Conservation (phyloP, 2,888 invertebrate genomes). For the Timema cristinae region DNA sequence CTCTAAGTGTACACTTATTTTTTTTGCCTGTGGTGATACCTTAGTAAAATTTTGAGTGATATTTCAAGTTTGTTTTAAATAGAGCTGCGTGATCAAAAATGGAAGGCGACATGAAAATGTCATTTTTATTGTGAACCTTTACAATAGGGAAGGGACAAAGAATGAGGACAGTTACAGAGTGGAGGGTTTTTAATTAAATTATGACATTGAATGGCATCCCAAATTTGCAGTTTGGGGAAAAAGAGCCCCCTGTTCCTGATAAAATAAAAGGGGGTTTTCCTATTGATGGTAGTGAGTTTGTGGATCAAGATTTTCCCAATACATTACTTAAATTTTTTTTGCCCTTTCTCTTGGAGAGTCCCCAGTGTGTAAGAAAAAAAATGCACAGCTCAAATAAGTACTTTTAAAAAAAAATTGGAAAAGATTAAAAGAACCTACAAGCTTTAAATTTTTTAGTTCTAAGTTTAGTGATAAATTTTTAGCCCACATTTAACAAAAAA, state of each 20-base stretch:
- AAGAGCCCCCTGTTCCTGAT: too few species aligned
- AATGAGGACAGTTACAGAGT: neutral
- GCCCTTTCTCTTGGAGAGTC: constrained; percentile 6
- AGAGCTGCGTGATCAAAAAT: constrained; percentile 2
- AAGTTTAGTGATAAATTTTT: neutral
- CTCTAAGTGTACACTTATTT: neutral
- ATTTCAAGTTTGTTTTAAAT: neutral
- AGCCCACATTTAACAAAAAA: neutral
- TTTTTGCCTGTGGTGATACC: constrained; percentile 1
- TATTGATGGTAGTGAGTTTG: neutral
- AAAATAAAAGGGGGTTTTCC: too few species aligned
- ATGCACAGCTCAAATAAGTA: constrained; percentile 7
- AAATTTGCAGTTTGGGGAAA: constrained; percentile 11
- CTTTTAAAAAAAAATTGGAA: constrained; percentile 7
- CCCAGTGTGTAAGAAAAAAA: constrained; percentile 9
- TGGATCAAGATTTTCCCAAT: constrained; percentile 11
- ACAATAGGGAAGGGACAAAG: neutral
- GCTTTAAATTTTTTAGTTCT: too few species aligned
- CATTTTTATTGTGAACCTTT: constrained; percentile 7
- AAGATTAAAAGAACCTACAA: constrained; percentile 4
- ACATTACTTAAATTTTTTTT: constrained; percentile 3
- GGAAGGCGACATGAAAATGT: constrained; percentile 1
- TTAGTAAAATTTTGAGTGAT: neutral
- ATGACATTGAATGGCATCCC: neutral
- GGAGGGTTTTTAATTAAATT: constrained; percentile 4